Evolutionary conservation across 2,113 vertebrate species (phyloP).

Genomic region (Dasypus novemcinctus): DNA sequence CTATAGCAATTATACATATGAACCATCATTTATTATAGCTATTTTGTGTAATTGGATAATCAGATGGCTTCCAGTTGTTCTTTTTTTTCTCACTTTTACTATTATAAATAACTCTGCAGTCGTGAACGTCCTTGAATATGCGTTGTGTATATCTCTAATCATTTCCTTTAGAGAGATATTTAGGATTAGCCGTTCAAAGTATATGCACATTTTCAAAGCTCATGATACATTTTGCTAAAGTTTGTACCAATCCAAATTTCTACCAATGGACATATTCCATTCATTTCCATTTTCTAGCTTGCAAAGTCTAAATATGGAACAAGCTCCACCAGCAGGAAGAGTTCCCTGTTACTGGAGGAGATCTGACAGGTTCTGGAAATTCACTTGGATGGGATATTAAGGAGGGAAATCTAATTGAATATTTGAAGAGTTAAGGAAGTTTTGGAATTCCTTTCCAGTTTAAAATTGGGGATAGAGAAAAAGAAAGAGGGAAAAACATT

Average conservation of each 20-base stretch:
- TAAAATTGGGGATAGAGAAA: neutral
- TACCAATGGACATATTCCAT: neutral
- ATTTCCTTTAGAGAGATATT: constrained; percentile 45
- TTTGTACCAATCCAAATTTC: neutral
- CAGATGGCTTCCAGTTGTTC: neutral
- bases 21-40: neutral
- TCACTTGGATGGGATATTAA: neutral
- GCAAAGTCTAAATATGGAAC: constrained; percentile 30
- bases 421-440: neutral
- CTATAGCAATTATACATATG: neutral
- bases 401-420: neutral
- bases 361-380: constrained; percentile 14
- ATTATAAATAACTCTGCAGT: constrained; percentile 4
- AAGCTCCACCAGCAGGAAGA: neutral
- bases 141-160: neutral
- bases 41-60: constrained; percentile 6
- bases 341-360: neutral
- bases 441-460: constrained; percentile 39
- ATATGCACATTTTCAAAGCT: neutral
- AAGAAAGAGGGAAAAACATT: neutral
- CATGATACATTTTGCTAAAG: neutral
- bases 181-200: constrained; percentile 23
- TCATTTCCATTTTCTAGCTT: constrained; percentile 28
- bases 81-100: neutral
- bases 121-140: neutral